Conservation (phyloP, 2,888 invertebrate genomes). For the Nomada lathburiana region DNA sequence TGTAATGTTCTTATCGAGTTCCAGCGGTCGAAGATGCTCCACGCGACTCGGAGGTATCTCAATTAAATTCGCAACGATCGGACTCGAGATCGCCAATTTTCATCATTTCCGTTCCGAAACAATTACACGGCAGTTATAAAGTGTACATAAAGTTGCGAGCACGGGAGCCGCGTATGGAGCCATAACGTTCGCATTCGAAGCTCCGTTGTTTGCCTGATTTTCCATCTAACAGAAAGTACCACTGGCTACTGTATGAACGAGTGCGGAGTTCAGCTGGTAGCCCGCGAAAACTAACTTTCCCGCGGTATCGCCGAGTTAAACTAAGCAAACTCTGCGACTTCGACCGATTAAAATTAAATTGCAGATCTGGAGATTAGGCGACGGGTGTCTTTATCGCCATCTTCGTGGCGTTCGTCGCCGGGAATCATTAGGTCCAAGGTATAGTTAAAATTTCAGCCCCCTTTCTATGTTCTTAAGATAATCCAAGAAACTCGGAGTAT, state of each 20-base stretch:
- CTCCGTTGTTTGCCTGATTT: slow-evolving; percentile 41
- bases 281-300: slow-evolving; percentile 63
- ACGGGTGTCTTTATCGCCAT: neutral
- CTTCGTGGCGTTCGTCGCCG: no score
- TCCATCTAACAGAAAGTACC: slow-evolving; percentile 31
- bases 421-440: neutral
- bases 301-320: slow-evolving; percentile 52
- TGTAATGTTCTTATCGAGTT: neutral
- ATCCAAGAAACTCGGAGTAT: no score
- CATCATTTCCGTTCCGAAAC: slow-evolving; percentile 28
- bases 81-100: slow-evolving; percentile 2
- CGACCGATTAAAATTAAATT: slow-evolving; percentile 66
- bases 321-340: slow-evolving; percentile 46
- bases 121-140: slow-evolving; percentile 29
- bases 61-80: neutral
- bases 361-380: neutral
- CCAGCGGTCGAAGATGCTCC: neutral
- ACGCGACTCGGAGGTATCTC: neutral
- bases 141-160: slow-evolving; percentile 7
- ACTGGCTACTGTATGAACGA: slow-evolving; percentile 18
- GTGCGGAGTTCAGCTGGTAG: slow-evolving; percentile 43
- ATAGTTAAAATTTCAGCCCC: no score
- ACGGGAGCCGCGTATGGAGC: neutral
- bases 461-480: no score
- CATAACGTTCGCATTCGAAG: slow-evolving; percentile 22